Evolutionary conservation across 2,888 invertebrate genomes (phyloP), one percentile per base, ranked within the genome.

Genomic region (Hydriomena furcata): DNA sequence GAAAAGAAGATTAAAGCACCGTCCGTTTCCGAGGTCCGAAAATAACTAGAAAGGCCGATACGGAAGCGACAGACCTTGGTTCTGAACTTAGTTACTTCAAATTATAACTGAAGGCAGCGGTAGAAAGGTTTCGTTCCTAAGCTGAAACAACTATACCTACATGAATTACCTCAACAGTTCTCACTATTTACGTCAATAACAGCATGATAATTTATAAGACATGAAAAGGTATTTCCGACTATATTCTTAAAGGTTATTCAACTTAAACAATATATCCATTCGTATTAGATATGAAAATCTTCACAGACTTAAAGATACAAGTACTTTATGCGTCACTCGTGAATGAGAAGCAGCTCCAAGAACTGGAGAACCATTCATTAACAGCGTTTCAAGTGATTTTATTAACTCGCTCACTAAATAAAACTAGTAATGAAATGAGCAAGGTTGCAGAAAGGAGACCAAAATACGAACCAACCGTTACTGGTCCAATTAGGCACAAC

Each of bases 371-470:
- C 20, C 25, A 31, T 36, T 42, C 17, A 23, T 27, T 28, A 41
- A 12, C 30, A 7, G 20, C 30, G 25, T 31, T 37, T 44, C 12
- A 36, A 36, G 31, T 27, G 11, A 32, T 32, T 46, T 42, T 38
- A 30, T 24, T n/a, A 42, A 7, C 31, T 11, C 27, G 27, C 10
- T 17, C 11, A 34, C 32, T 25, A 50, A 42, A 46, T 52, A 42
- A 46, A 49, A 38, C 32, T n/a, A 37, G 32, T 34, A n/a, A n/a
- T 17, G 4, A 17, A 17, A 8, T 10, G 1, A 31, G 23, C 52
- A 44, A 52, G 47, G 52, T 52, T 44, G 34, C 52, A 43, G 52
- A 47, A 52, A 47, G 38, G 47, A 47, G 52, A 47, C 43, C 38
- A 52, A 52, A 52, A 42, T 52, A 38, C 32, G 43, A 37, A 41